Evolutionary conservation across 2,888 invertebrate genomes (phyloP).

Genomic region (Hymenopus coronatus): DNA sequence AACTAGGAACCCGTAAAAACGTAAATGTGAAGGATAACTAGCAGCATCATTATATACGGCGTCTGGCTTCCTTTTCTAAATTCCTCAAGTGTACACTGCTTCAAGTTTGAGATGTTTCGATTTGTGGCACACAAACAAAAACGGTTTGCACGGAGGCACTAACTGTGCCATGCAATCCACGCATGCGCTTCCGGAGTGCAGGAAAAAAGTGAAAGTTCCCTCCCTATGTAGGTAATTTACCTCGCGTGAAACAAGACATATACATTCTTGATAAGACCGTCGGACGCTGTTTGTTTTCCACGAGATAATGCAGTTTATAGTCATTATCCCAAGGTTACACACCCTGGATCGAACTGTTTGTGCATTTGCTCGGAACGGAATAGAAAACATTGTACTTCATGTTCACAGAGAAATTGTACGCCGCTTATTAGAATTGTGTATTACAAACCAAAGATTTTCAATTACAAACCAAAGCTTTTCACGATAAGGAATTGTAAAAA

Average conservation of each 20-base stretch:
- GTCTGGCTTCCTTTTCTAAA: background rate
- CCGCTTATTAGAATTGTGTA: too few relatives aligned
- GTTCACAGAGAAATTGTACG: too few relatives aligned
- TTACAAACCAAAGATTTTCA: too few relatives aligned
- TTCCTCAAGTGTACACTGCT: background rate
- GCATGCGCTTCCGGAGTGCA: background rate
- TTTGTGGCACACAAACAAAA: background rate
- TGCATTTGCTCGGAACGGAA: background rate
- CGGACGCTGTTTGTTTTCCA: background rate
- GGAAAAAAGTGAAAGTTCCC: background rate
- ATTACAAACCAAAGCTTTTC: too few relatives aligned
- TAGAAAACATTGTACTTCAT: background rate
- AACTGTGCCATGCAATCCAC: background rate
- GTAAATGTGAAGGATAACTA: too few relatives aligned
- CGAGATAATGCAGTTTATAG: background rate
- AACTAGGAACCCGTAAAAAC: too few relatives aligned
- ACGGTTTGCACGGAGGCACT: background rate
- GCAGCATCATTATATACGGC: background rate
- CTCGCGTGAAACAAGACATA: background rate
- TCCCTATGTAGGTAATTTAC: background rate
- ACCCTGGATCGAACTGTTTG: background rate
- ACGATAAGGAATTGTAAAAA: too few relatives aligned
- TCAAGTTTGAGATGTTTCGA: background rate
- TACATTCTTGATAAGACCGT: background rate
- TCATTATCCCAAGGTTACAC: background rate